Base-by-base conservation (phyloP, 2,797 vertebrate genomes). In the Cottoperca gobio region DNA sequence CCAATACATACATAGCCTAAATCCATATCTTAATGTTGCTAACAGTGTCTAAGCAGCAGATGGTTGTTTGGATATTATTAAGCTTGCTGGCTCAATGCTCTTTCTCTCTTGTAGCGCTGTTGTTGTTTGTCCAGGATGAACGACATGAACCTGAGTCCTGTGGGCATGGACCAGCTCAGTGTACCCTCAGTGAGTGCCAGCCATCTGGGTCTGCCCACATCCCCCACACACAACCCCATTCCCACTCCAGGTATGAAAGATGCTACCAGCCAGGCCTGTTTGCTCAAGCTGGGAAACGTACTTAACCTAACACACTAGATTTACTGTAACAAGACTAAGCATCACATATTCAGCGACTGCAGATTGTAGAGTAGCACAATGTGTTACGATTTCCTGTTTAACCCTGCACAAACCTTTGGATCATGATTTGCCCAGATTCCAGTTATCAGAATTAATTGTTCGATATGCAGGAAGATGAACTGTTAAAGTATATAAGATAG, bases 161-260 rank as follows among this genome's bases (percentile, higher is more conserved):
- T 99, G 92, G 98, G 98, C 88, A 99, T 99, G 98, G 98, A 99
- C 92, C 97, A 98, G 93, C 95, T 99, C 88, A 96, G 95, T 62
- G 95, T 97, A 72, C 94, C 97, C 73, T 96, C 97, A n/a, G 97
- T 98, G 90, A 96, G 96, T 1, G 96, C 97, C 72, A 92, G 95
- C 90, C 98, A 99, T 88, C 91, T 99, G 82, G 96, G 97, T n/a
- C 92, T 99, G 89, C 92, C 97, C 79, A 95, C 96, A 0, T 99
- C 98, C 5, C 98, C 98, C 53, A 96, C 97, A n/a, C 98, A 99
- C 93, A 98, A 95, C 45, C 48, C 97, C 85, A 96, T 99, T 78
- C 88, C 97, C 76, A 91, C 97, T 31, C 91, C 97, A 95, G 98
- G 98, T 99, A 92, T 86, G 49, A 23, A 61, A 28, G 14, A 24